These are phyloP conservation scores for Periphyllus acericola DNA, from an alignment of 2,888 invertebrate genomes.

Conservation along the genomic window DNA sequence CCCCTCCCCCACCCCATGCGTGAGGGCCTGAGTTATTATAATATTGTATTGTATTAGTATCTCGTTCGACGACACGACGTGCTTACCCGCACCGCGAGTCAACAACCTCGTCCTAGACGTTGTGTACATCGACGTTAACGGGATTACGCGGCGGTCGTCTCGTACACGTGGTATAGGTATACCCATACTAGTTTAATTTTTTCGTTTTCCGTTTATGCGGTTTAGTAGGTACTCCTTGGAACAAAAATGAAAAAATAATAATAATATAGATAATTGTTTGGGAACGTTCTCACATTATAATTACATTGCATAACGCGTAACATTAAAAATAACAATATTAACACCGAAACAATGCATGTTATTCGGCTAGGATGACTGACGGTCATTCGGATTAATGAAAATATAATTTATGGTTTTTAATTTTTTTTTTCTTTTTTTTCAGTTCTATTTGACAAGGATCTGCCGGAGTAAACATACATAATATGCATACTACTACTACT, in stretches of 20 bases:
- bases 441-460: conserved; percentile 24
- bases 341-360: conserved; percentile 21
- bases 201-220: background rate
- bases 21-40: too few species aligned
- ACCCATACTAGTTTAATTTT: background rate
- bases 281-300: conserved; percentile 59
- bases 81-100: background rate
- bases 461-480: conserved; percentile 10
- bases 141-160: conserved; percentile 7
- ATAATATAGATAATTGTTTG: conserved; percentile 29
- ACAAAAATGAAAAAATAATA: too few species aligned
- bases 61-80: background rate
- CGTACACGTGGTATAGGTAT: background rate
- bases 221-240: background rate
- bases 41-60: background rate
- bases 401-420: conserved; percentile 13
- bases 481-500: conserved; percentile 3
- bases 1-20: too few species aligned
- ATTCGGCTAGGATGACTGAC: background rate
- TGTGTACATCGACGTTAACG: conserved; percentile 2
- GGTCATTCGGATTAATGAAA: conserved; percentile 26
- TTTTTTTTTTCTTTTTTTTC: conserved; percentile 34
- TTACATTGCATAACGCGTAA: background rate
- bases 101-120: background rate
- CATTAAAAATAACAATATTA: background rate